These are phyloP conservation scores for Tachina grossa DNA, from an alignment of 2,888 invertebrate species.

Conservation along the genomic window DNA sequence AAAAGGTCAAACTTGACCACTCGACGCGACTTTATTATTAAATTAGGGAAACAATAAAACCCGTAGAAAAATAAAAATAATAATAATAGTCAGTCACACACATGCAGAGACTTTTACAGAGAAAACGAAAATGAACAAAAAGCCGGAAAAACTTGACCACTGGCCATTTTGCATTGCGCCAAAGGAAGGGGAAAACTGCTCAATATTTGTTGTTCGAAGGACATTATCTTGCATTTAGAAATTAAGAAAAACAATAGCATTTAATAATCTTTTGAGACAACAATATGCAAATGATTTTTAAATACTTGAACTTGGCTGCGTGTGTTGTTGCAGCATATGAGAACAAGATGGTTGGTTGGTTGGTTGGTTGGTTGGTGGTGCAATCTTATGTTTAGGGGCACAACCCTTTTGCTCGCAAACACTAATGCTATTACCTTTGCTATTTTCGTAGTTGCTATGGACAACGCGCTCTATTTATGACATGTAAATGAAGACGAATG, in stretches of 20 bases:
- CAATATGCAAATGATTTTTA: conserved; percentile 61
- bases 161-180: conserved; percentile 54
- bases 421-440: background rate
- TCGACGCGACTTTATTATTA: conserved; percentile 67
- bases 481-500: conserved; percentile 71
- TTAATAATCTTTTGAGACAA: conserved; percentile 68
- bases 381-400: conserved; percentile 2
- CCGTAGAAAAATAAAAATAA: conserved; percentile 16
- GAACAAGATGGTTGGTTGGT: background rate
- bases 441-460: conserved; percentile 12
- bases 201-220: conserved; percentile 37
- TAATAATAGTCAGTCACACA: conserved; percentile 32
- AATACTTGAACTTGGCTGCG: conserved; percentile 65
- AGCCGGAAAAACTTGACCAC: conserved; percentile 68
- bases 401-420: conserved; percentile 33
- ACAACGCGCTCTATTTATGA: conserved; percentile 65
- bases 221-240: conserved; percentile 66
- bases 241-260: conserved; percentile 67
- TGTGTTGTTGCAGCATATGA: conserved; percentile 5
- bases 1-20: conserved; percentile 69
- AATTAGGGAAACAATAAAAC: conserved; percentile 66
- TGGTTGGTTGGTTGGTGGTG: conserved; percentile 37
- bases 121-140: conserved; percentile 21
- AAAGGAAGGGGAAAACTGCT: background rate
- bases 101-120: conserved; percentile 14